Conservation (phyloP, 2,888 invertebrate genomes). For the Argyresthia albistria region DNA sequence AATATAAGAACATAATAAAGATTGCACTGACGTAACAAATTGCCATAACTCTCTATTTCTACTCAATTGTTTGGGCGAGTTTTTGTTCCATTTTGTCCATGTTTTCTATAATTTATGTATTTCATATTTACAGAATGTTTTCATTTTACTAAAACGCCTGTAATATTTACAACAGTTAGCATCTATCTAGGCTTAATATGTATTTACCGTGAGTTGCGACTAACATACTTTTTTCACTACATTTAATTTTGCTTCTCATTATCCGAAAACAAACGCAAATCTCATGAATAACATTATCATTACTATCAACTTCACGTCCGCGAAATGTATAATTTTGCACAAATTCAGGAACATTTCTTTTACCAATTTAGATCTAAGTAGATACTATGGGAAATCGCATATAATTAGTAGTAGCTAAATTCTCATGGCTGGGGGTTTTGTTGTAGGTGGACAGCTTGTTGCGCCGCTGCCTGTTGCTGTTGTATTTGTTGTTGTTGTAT, state of each 20-base stretch:
- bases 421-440: slow-evolving; percentile 81
- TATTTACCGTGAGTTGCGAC: slow-evolving; percentile 30
- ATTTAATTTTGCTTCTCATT: slow-evolving; percentile 3
- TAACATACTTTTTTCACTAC: slow-evolving; percentile 19
- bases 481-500: slow-evolving; percentile 8
- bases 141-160: slow-evolving; percentile 30
- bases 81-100: slow-evolving; percentile 63
- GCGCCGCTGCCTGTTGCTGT: slow-evolving; percentile 26
- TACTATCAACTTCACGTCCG: not conserved
- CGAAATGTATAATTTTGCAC: not conserved
- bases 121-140: slow-evolving; percentile 53
- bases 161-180: slow-evolving; percentile 56
- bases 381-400: slow-evolving; percentile 49
- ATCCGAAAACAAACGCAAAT: slow-evolving; percentile 11
- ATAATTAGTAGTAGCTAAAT: slow-evolving; percentile 84
- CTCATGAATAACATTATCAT: not conserved
- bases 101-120: slow-evolving; percentile 41
- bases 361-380: not conserved
- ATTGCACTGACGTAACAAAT: slow-evolving; percentile 55
- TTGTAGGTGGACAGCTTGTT: slow-evolving; percentile 45
- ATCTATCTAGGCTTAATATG: slow-evolving; percentile 47
- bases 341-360: slow-evolving; percentile 15
- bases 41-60: slow-evolving; percentile 43
- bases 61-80: slow-evolving; percentile 63
- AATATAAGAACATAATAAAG: slow-evolving; percentile 26